Evolutionary conservation across 2,113 vertebrate genomes (phyloP).

Genomic region (Pollimyrus isidori): DNA sequence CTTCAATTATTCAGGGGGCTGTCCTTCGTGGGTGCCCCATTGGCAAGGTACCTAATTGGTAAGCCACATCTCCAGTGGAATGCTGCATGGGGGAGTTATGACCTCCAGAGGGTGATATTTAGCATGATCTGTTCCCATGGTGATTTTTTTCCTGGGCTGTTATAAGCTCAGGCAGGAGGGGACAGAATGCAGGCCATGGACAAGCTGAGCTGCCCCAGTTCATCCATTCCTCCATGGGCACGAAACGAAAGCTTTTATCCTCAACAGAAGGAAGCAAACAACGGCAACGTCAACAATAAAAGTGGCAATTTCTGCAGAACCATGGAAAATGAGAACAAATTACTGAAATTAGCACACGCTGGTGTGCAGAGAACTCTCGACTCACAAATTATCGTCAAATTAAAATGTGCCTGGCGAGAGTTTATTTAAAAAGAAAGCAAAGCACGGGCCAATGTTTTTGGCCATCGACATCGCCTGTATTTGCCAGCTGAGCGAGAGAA

Average conservation of each 20-base stretch:
- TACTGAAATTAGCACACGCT: constrained; percentile 26
- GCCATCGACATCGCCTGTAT: not conserved
- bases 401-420: constrained; percentile 23
- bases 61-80: not conserved
- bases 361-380: constrained; percentile 24
- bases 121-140: not conserved
- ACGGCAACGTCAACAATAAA: constrained; percentile 27
- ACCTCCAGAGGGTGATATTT: not conserved
- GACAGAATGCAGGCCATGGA: not conserved
- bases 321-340: constrained; percentile 31
- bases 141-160: not conserved
- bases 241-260: not conserved
- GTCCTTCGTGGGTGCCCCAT: not conserved
- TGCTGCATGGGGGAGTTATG: not conserved
- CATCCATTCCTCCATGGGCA: not conserved
- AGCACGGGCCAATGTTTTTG: not conserved
- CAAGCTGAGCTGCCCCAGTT: not conserved
- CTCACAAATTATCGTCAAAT: constrained; percentile 22
- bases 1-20: constrained; percentile 1
- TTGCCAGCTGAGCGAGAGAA: not conserved
- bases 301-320: constrained; percentile 18
- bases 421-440: constrained; percentile 13
- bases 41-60: not conserved
- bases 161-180: not conserved
- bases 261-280: not conserved